phyloP scores from a whole-genome alignment of 2,797 vertebrate genomes.

The Odontamblyopus rebecca region DNA sequence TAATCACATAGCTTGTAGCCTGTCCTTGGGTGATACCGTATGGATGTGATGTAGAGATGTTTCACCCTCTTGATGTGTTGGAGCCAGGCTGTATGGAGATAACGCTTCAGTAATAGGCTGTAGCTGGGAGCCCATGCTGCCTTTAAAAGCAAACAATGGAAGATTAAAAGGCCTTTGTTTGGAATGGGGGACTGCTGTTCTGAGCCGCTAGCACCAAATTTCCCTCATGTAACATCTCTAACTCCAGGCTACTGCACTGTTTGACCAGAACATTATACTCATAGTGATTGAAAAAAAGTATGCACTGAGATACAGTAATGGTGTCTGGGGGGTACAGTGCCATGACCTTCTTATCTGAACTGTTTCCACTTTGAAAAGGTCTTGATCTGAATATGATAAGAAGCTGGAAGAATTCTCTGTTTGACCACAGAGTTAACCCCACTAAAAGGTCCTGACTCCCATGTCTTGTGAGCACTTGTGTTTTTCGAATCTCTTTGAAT shows the following conservation, averaged over 20 bases:
- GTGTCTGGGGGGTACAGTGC: background rate
- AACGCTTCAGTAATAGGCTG: slow-evolving; percentile 8
- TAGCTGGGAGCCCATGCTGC: slow-evolving; percentile 3
- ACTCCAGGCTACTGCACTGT: slow-evolving; percentile 3
- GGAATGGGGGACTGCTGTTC: slow-evolving; percentile 5
- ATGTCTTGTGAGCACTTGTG: background rate
- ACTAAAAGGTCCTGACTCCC: background rate
- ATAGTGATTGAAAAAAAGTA: background rate
- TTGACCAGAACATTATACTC: slow-evolving; percentile 5
- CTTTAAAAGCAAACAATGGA: slow-evolving; percentile 19
- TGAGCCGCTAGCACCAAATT: slow-evolving; percentile 1
- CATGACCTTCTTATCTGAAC: slow-evolving; percentile 3
- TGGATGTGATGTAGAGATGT: slow-evolving; percentile 4
- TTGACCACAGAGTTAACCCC: slow-evolving; percentile 10
- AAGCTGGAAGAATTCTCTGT: background rate
- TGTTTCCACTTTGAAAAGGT: slow-evolving; percentile 6
- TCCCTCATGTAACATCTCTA: background rate
- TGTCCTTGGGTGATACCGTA: background rate
- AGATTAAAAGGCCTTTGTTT: slow-evolving; percentile 16
- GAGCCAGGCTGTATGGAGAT: background rate
- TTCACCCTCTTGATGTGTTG: slow-evolving; percentile 5
- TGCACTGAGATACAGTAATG: background rate
- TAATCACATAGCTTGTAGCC: background rate
- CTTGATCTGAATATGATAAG: slow-evolving; percentile 12
- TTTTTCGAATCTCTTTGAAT: background rate